Percentiles rank a stretch among this genome's conserved stretches.
Conservation (phyloP, 2,888 invertebrate species). For the Clitarchus hookeri region DNA sequence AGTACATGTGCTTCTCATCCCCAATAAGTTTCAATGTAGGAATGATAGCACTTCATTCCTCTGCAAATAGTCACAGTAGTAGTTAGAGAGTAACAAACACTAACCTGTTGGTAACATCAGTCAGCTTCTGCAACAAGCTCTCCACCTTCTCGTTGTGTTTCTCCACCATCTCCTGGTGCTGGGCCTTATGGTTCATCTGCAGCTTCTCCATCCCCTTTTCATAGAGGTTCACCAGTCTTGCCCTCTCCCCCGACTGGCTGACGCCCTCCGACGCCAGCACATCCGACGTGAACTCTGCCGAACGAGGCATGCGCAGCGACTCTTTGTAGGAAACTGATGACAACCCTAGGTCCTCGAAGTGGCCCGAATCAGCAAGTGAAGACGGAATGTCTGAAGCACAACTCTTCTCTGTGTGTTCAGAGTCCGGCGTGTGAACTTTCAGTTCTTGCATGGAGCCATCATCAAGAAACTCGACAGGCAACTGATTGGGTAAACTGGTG, state of each 20-base stretch:
- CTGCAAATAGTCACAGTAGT: no score
- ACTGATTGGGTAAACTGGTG: constrained; percentile 51
- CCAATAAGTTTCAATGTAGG: no score
- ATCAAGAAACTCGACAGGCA: constrained; percentile 49
- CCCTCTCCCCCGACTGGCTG: constrained; percentile 53
- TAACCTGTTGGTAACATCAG: constrained; percentile 53
- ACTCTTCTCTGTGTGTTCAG: neutral
- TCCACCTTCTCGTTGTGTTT: constrained; percentile 71
- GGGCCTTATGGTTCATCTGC: constrained; percentile 64
- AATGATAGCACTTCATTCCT: no score
- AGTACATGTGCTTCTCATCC: no score
- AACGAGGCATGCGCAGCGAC: constrained; percentile 57
- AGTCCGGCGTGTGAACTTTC: constrained; percentile 2
- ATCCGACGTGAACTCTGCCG: constrained; percentile 44
- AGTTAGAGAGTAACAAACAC: constrained; percentile 18
- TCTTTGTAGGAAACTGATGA: constrained; percentile 79
- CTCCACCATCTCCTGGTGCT: constrained; percentile 76
- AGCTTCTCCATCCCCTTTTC: constrained; percentile 77
- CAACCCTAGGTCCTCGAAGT: constrained; percentile 80
- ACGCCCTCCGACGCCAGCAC: neutral
- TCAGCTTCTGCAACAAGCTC: constrained; percentile 51
- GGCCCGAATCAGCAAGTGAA: constrained; percentile 83
- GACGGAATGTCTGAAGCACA: constrained; percentile 65
- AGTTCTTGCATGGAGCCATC: neutral
- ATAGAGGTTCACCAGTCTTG: constrained; percentile 70